Evolutionary conservation across 1,140 invertebrate species (phyloP).

Genomic region (Drosophila novamexicana): DNA sequence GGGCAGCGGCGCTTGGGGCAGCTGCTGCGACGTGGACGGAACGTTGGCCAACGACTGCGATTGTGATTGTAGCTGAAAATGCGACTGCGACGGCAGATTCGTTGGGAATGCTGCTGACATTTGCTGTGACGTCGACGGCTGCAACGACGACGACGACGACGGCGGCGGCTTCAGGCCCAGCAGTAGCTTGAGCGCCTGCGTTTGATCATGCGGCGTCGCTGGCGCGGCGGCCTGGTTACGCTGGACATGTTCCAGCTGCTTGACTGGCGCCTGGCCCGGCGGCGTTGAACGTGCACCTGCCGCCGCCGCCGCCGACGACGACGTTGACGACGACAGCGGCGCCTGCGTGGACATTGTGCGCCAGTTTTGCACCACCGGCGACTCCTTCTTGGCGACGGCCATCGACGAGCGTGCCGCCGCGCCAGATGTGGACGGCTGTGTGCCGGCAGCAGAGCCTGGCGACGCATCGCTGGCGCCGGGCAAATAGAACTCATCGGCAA

Average conservation of each 20-base stretch:
- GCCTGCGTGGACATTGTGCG: background rate
- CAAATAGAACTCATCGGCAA: conserved; percentile 47
- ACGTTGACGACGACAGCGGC: background rate
- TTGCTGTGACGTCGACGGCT: background rate
- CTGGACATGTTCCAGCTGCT: background rate
- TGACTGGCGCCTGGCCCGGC: background rate
- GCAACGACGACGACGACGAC: background rate
- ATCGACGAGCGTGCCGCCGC: no score
- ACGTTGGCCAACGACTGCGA: background rate
- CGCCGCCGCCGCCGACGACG: no score
- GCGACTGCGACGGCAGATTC: background rate
- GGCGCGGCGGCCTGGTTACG: background rate
- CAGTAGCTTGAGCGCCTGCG: conserved; percentile 52
- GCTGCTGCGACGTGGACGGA: conserved; percentile 9
- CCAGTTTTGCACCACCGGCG: conserved; percentile 3
- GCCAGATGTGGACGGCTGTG: background rate
- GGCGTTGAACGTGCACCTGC: no score
- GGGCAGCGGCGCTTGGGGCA: background rate
- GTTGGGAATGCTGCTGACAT: background rate
- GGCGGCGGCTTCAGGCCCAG: conserved; percentile 39
- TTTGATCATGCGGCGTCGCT: conserved; percentile 33
- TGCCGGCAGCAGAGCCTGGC: background rate
- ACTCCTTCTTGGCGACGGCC: background rate
- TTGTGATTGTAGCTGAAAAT: background rate
- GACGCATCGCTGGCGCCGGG: background rate